Evolutionary conservation across 2,888 invertebrate species (phyloP), one percentile per base, ranked within the genome.

Genomic region (Neoitamus cyanurus): DNA sequence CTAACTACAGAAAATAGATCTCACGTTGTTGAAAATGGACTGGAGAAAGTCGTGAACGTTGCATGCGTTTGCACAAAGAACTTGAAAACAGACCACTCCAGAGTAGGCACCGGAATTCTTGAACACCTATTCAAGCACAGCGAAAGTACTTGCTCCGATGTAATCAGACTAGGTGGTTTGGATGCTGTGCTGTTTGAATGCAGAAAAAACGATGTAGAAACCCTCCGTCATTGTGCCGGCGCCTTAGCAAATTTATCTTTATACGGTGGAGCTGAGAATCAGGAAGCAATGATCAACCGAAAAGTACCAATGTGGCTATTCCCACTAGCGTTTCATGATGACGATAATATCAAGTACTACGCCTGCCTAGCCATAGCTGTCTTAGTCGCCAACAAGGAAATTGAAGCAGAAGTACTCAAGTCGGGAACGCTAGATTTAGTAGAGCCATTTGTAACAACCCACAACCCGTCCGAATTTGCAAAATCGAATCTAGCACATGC

Each of bases 281-380:
- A 99, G 91, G 97, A 98, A 91, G 97, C 97, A 0, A 99, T 99
- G 99, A 98, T 99, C 87, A 96, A 97, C 88, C 93, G 96, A 87
- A 97, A 97, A 92, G 97, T 97, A 9, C 97, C 97, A 3, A 95
- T 97, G 94, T 99, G 99, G 99, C 92, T 99, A 86, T 99, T 99
- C 91, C 98, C 99, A 0, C 91, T 99, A 87, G 99, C 99, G 20
- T 99, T 98, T 90, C 97, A 98, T 90, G 95, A 95, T 88, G 99
- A 99, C 90, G 99, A 99, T 90, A 97, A 98, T 88, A 97, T 98
- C 86, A 97, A 98, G 91, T 99, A 99, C 92, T 99, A 99, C 90
- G 99, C 99, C 11, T 99, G 99, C 90, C 93, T 99, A 89, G 99
- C 99, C 36, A 99, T 99, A 87, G 97, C 99, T 4, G 97, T 97